These are phyloP conservation scores for Ceriagrion tenellum DNA, from an alignment of 2,888 invertebrate species.

Conservation along the genomic window DNA sequence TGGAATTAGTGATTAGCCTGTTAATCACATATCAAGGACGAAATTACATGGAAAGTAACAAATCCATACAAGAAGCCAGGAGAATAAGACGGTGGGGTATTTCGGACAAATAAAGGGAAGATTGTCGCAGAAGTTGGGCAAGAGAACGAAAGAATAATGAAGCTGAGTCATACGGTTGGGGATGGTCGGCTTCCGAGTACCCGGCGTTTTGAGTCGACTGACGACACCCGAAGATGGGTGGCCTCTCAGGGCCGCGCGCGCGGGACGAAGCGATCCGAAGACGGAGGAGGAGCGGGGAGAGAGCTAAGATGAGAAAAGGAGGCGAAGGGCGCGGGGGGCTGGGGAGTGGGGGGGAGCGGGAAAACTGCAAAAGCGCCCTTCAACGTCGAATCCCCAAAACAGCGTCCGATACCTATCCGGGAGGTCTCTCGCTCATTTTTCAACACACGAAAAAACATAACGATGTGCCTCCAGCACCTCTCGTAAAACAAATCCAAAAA, in stretches of 20 bases:
- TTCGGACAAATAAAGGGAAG: not conserved
- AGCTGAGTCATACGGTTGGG: not conserved
- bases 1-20: no score
- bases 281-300: not conserved
- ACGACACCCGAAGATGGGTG: not conserved
- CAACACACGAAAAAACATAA: not conserved
- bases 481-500: not conserved
- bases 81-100: not conserved
- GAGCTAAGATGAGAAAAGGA: not conserved
- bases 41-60: no score
- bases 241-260: not conserved
- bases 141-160: not conserved
- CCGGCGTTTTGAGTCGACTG: not conserved
- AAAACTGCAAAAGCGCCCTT: not conserved
- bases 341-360: no score
- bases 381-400: not conserved
- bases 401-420: not conserved
- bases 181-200: not conserved
- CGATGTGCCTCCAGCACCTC: not conserved
- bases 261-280: not conserved
- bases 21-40: no score
- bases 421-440: not conserved
- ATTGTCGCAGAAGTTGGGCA: not conserved
- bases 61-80: no score
- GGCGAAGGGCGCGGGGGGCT: no score